Conservation (phyloP, 2,888 invertebrate genomes). For the Eupeodes luniger region DNA sequence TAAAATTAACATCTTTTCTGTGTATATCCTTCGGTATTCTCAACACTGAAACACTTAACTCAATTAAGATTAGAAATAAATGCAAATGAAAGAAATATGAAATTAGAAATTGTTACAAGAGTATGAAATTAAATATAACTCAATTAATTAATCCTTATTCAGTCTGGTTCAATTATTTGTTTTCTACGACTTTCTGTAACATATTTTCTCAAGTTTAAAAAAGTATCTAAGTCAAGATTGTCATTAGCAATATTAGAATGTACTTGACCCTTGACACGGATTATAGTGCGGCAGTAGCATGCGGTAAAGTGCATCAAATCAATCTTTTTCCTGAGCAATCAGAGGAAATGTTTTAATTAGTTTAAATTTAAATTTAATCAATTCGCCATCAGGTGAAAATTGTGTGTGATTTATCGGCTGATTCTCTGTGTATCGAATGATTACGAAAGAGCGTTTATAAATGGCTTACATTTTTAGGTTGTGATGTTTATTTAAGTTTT, state of each 20-base stretch:
- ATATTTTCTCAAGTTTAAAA: no score
- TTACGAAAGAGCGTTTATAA: constrained; percentile 2
- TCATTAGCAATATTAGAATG: neutral
- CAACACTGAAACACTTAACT: constrained; percentile 34
- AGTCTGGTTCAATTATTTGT: constrained; percentile 10
- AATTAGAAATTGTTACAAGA: constrained; percentile 8
- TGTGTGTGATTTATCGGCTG: constrained; percentile 26
- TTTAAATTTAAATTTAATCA: constrained; percentile 47
- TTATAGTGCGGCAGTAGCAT: neutral
- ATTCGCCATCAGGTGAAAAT: constrained; percentile 11
- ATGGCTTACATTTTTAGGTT: neutral
- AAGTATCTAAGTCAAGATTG: no score
- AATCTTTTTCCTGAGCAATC: constrained; percentile 55
- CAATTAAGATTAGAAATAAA: constrained; percentile 46
- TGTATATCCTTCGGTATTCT: constrained; percentile 31
- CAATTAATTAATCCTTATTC: constrained; percentile 45
- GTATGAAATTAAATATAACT: constrained; percentile 16
- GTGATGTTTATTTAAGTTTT: neutral
- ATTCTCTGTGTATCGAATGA: constrained; percentile 8
- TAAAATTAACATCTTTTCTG: constrained; percentile 40
- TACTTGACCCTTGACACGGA: constrained; percentile 4
- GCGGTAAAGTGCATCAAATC: constrained; percentile 18
- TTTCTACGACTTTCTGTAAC: neutral
- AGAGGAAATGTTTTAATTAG: constrained; percentile 42
- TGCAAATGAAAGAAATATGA: constrained; percentile 15